A percentile compares a stretch with the other conserved stretches of the same genome.
phyloP scores from a whole-genome alignment of 30 jellyfish, hydroid and myxozoan genomes.

The Cassiopea andromeda region DNA sequence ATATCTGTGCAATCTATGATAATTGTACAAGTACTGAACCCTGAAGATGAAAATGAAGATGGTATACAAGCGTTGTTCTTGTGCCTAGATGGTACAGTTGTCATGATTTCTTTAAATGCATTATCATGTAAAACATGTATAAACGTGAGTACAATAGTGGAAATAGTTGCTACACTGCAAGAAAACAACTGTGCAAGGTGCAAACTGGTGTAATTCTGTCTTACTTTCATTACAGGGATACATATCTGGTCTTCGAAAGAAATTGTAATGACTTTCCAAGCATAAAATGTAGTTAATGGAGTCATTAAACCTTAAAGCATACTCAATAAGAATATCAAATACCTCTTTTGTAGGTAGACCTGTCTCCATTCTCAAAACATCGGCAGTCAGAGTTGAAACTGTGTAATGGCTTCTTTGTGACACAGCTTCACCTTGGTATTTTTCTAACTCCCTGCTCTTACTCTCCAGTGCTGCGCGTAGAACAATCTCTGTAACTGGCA shows the following conservation, averaged over 20 bases:
- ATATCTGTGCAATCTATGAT: constrained; percentile 35
- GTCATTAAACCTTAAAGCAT: constrained; percentile 8
- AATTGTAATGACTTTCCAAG: constrained; percentile 24
- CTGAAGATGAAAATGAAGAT: constrained; percentile 15
- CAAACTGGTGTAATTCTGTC: constrained; percentile 45
- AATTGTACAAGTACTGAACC: constrained; percentile 28
- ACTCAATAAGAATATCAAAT: not conserved
- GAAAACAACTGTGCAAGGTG: constrained; percentile 26
- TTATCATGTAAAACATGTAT: constrained; percentile 20
- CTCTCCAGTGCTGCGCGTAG: constrained; percentile 10
- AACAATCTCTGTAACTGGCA: not conserved
- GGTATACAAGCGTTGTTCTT: constrained; percentile 25
- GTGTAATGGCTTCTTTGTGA: not conserved
- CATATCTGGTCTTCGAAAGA: constrained; percentile 23
- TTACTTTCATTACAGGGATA: constrained; percentile 30
- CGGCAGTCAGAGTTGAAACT: not conserved
- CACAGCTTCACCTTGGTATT: not conserved
- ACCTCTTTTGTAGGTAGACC: constrained; percentile 34
- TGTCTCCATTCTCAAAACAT: constrained; percentile 36
- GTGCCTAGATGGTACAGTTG: constrained; percentile 21
- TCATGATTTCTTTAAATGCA: constrained; percentile 11
- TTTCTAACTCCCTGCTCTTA: not conserved
- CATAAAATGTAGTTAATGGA: constrained; percentile 1
- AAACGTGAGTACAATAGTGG: constrained; percentile 15
- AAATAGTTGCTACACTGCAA: not conserved